These are phyloP conservation scores for Eudyptes chrysolophus DNA, from an alignment of 2,113 vertebrate genomes.

Conservation along the genomic window DNA sequence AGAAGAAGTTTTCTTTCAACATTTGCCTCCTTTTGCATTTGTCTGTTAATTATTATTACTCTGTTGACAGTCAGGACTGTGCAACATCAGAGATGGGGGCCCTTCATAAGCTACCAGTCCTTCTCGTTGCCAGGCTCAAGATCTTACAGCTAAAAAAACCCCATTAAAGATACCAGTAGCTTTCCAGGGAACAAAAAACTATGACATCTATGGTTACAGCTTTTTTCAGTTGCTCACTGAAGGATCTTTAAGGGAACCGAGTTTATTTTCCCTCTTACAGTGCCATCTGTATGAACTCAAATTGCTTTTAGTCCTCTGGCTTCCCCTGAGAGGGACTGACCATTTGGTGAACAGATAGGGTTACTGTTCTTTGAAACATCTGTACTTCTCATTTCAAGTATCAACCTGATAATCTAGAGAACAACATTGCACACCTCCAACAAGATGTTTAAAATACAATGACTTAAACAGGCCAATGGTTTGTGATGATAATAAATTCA, in stretches of 20 bases:
- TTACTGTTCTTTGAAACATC: background rate
- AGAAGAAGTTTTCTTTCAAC: background rate
- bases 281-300: background rate
- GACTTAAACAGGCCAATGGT: background rate
- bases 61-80: background rate
- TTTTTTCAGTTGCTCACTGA: background rate
- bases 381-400: background rate
- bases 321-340: background rate
- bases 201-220: background rate
- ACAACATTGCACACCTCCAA: background rate
- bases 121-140: background rate
- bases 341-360: background rate
- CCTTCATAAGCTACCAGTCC: background rate
- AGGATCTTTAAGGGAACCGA: background rate
- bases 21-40: background rate
- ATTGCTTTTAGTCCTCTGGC: background rate
- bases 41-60: background rate
- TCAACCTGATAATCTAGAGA: background rate
- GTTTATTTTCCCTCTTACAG: background rate
- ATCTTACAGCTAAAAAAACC: background rate
- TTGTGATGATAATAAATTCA: background rate
- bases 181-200: background rate
- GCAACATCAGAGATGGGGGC: background rate
- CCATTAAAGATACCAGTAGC: background rate
- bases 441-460: background rate